Evolutionary conservation across 2,888 invertebrate genomes (phyloP).

Genomic region (Muschampia plurimacula): DNA sequence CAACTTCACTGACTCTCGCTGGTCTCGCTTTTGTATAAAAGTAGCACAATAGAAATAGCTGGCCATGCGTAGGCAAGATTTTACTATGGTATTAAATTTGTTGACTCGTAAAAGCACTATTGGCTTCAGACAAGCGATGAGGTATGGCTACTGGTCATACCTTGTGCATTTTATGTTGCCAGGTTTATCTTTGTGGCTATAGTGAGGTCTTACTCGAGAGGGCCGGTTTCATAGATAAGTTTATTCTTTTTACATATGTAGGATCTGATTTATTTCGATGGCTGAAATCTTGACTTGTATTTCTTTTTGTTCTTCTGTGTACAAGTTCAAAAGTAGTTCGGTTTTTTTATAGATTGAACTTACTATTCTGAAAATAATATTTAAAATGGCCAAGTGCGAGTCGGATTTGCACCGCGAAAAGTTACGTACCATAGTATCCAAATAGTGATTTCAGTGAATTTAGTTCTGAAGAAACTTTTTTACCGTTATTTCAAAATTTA

Average conservation of each 20-base stretch:
- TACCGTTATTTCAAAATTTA: too few species aligned
- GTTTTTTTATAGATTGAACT: too few species aligned
- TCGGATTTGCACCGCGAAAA: too few species aligned
- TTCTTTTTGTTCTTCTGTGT: too few species aligned
- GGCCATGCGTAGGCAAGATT: background rate
- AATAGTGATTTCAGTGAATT: too few species aligned
- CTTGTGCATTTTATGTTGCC: constrained; percentile 48
- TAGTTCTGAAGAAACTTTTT: too few species aligned
- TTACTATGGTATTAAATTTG: constrained; percentile 5
- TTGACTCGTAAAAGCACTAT: constrained; percentile 41
- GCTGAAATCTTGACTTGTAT: background rate
- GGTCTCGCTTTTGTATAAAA: background rate
- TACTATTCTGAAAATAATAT: too few species aligned
- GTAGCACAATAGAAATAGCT: background rate
- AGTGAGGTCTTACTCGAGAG: constrained; percentile 31
- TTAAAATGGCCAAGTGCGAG: too few species aligned
- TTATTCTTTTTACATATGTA: constrained; percentile 3
- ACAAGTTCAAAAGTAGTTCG: too few species aligned
- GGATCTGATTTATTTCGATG: constrained; percentile 8
- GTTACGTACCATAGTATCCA: too few species aligned
- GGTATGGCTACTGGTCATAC: constrained; percentile 61
- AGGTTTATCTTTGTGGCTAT: constrained; percentile 43
- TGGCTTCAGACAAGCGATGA: constrained; percentile 53
- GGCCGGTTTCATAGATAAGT: constrained; percentile 39
- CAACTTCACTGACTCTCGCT: background rate